These are phyloP conservation scores for Neomonachus schauinslandi DNA, from an alignment of 2,113 vertebrate species.

Conservation along the genomic window DNA sequence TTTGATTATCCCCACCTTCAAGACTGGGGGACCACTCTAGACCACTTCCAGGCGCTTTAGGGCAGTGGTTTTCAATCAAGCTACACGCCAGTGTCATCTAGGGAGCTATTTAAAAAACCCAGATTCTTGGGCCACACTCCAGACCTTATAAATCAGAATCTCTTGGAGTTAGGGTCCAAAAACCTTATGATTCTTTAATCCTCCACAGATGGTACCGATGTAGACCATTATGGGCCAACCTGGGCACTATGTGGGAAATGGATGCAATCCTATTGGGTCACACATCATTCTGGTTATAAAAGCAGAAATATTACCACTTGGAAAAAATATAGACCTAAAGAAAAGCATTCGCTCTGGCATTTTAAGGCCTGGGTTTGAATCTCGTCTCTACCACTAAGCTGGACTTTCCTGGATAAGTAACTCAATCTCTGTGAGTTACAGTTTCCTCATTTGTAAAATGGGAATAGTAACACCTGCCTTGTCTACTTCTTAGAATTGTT, in stretches of 20 bases:
- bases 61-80: background rate
- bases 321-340: background rate
- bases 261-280: background rate
- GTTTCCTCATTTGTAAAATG: background rate
- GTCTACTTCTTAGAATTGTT: background rate
- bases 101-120: conserved; percentile 46
- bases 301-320: background rate
- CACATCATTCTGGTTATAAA: background rate
- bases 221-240: background rate
- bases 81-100: background rate
- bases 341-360: background rate
- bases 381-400: background rate
- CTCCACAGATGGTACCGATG: background rate
- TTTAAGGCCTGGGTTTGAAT: background rate
- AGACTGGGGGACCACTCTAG: background rate
- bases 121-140: background rate
- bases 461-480: background rate
- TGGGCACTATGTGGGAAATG: background rate
- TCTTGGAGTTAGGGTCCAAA: background rate
- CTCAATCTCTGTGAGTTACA: background rate
- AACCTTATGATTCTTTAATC: conserved; percentile 38
- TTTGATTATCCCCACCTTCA: background rate
- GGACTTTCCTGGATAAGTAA: background rate
- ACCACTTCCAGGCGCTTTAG: background rate
- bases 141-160: conserved; percentile 42